Conservation (phyloP, 2,888 invertebrate genomes). For the Acanthosoma haemorrhoidale region DNA sequence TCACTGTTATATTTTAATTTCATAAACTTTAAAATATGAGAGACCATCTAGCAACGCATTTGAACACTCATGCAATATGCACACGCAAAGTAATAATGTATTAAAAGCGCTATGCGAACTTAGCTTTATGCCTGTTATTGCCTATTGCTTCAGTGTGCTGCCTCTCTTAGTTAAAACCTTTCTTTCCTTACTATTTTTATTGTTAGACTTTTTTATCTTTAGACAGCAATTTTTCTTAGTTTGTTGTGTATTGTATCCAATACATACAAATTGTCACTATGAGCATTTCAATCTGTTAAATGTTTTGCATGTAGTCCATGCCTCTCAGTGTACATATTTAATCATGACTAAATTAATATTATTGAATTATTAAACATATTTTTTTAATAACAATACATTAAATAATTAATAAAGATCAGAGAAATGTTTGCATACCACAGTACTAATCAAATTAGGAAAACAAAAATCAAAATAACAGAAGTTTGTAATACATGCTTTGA, state of each 20-base stretch:
- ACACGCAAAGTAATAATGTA: no score
- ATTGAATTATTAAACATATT: background rate
- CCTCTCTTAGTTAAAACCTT: background rate
- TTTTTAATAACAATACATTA: background rate
- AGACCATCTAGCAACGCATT: no score
- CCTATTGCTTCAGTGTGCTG: no score
- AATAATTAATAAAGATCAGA: conserved; percentile 14
- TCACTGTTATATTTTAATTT: no score
- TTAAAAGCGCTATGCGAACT: no score
- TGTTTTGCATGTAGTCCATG: conserved; percentile 16
- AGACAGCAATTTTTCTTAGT: background rate
- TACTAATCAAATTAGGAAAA: background rate
- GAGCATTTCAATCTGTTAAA: background rate
- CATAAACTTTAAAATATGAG: no score
- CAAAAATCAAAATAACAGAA: no score
- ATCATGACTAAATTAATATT: conserved; percentile 14
- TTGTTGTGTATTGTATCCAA: background rate
- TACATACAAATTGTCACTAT: background rate
- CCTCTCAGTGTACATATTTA: conserved; percentile 14
- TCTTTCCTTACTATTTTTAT: background rate
- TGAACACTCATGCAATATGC: no score
- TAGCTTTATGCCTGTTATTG: no score
- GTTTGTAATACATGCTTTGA: no score
- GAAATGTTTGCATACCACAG: conserved; percentile 17
- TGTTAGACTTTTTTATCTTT: background rate